phyloP scores from a whole-genome alignment of 2,113 vertebrate species.

The Eurypyga helias region DNA sequence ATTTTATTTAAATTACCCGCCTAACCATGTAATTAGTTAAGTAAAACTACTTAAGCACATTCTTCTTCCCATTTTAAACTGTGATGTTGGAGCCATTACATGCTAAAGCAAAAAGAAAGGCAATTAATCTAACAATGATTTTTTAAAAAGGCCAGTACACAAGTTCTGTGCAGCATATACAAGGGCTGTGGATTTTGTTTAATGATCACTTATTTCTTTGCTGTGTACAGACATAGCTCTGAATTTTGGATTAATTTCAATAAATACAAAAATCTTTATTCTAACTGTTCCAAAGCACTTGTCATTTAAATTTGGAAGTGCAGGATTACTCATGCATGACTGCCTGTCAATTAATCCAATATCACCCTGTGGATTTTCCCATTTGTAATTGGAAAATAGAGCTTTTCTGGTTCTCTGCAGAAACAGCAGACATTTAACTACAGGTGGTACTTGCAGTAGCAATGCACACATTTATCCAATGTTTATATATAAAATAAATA shows the following conservation, averaged over 20 bases:
- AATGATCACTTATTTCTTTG: background rate
- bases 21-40: constrained; percentile 57
- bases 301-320: constrained; percentile 43
- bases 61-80: constrained; percentile 26
- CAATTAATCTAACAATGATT: background rate
- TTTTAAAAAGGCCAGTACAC: background rate
- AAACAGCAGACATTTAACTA: constrained; percentile 67
- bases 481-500: constrained; percentile 9
- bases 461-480: background rate
- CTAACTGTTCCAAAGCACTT: background rate
- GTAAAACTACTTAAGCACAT: constrained; percentile 29
- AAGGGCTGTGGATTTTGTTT: background rate
- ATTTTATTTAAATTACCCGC: constrained; percentile 8
- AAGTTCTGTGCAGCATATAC: background rate
- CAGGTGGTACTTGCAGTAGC: constrained; percentile 55
- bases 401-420: constrained; percentile 1
- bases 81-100: background rate
- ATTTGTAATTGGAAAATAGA: constrained; percentile 48
- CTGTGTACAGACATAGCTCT: background rate
- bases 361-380: constrained; percentile 42
- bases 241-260: constrained; percentile 26
- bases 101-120: background rate
- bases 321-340: constrained; percentile 35
- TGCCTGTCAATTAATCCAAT: constrained; percentile 48
- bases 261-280: constrained; percentile 36